phyloP scores from a whole-genome alignment of 2,113 vertebrate genomes.

The Puma concolor region DNA sequence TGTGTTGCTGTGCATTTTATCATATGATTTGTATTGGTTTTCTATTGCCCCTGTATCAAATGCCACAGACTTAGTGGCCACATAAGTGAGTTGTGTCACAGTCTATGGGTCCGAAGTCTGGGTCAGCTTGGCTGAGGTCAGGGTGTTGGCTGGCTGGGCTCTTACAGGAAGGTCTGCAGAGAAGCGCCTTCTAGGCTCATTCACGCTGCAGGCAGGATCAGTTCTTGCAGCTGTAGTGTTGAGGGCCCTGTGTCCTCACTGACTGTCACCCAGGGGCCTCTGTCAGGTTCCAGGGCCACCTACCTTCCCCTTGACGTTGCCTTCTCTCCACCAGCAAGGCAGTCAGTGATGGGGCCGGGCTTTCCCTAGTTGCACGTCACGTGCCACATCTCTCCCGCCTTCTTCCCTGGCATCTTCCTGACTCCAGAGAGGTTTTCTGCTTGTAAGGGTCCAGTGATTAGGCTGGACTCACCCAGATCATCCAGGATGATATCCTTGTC shows the following conservation, averaged over 20 bases:
- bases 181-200: background rate
- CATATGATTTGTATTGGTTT: background rate
- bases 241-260: background rate
- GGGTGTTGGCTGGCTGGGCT: background rate
- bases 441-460: too few relatives aligned
- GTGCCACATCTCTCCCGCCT: background rate
- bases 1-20: background rate
- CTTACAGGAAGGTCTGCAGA: background rate
- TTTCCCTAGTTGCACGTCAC: background rate
- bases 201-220: background rate
- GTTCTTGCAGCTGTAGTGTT: background rate
- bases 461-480: background rate
- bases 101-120: background rate
- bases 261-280: background rate
- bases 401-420: background rate
- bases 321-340: background rate
- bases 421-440: background rate
- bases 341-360: too few relatives aligned
- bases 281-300: background rate
- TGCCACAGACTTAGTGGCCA: background rate
- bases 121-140: background rate
- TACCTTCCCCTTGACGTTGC: background rate
- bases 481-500: background rate
- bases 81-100: background rate
- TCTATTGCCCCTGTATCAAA: background rate